Conservation (phyloP, 2,113 vertebrate species). For the Progne subis region DNA sequence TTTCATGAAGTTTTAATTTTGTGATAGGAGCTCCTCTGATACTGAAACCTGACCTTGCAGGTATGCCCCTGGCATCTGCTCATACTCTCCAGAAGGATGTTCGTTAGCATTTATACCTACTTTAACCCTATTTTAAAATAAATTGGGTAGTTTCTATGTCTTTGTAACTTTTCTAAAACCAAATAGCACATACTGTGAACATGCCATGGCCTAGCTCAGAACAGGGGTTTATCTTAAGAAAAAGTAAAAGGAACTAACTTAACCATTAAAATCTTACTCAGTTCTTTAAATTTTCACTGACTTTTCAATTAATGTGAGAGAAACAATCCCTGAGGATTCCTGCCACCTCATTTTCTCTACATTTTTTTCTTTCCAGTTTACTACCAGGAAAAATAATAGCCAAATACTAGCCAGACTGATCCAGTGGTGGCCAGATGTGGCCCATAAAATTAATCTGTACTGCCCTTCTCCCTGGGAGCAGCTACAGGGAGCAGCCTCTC, state of each 20-base stretch:
- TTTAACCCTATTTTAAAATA: conserved; percentile 3
- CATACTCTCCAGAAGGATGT: neutral
- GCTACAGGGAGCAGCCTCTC: neutral
- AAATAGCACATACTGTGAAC: neutral
- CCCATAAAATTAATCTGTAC: neutral
- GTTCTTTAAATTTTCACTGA: neutral
- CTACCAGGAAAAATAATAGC: neutral
- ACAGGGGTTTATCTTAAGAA: neutral
- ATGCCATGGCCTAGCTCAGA: neutral
- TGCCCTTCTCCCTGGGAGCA: neutral
- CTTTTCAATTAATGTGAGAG: neutral
- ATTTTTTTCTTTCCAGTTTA: neutral
- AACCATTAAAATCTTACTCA: neutral
- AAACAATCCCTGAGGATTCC: neutral
- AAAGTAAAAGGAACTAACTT: neutral
- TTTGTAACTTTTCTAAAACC: neutral
- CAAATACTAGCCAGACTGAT: neutral
- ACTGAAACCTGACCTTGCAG: conserved; percentile 51
- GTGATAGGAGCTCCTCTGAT: neutral
- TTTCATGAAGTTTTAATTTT: conserved; percentile 65
- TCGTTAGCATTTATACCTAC: neutral
- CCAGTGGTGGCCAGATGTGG: neutral
- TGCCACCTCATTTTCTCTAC: neutral
- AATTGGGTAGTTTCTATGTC: neutral
- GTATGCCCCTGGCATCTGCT: conserved; percentile 1